Evolutionary conservation across 2,888 invertebrate species (phyloP), one percentile per base, ranked within the genome.

Genomic region (Conistra vaccinii): DNA sequence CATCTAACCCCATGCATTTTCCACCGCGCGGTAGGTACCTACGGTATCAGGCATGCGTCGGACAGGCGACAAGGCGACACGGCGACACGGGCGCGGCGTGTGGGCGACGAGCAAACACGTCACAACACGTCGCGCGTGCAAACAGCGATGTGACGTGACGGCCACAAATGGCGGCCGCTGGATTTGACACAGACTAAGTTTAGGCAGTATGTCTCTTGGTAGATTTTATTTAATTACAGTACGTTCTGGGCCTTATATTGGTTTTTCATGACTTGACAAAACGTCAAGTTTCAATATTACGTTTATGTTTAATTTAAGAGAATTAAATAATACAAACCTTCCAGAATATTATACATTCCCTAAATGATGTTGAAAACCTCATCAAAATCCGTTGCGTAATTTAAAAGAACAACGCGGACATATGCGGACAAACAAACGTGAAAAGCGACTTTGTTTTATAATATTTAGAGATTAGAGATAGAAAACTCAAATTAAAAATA

Each of bases 101-200:
- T 83, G 67, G 76, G 51, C 67, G 67, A 69, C 77, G 72, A 58
- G 85, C 85, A 87, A 86, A 87, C 88, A 88, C 76, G 87, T 87
- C 87, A 76, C 68, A 81, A 81, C 85, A 78, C 72, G 81, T 84
- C 75, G 55, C 81, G 73, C 60, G 61, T 61, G 65, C 84, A 77
- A 77, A 85, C 86, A 77, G 26, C 29, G 63, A 14, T 57, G 48
- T 70, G 84, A 80, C 77, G 70, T 84, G 75, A 72, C 73, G 60
- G 32, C 67, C 58, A 69, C 53, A 68, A 75, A 76, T 70, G 62
- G 58, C 69, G 26, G 35, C 9, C 57, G 42, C 69, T 61, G 74
- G 17, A 12, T 58, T 69, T 69, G 70, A 69, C 60, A 17, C 42
- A 48, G 12, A 55, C 48, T 53, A 35, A 32, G 3, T 62, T 65